Conservation (phyloP, 2,888 invertebrate species). For the Napeogenes sylphis region DNA sequence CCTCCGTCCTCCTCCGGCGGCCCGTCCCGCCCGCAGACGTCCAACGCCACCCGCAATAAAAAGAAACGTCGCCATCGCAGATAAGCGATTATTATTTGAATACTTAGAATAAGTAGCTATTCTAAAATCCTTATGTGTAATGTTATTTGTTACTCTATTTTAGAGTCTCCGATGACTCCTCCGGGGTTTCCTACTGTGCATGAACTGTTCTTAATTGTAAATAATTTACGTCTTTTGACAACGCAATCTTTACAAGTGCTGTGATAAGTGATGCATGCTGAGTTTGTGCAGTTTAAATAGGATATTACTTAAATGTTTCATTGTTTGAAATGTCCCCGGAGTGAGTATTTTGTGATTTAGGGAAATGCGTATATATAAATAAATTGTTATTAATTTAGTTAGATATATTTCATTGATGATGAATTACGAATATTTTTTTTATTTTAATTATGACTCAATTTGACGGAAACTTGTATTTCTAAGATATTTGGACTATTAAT, state of each 20-base stretch:
- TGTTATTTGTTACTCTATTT: slow-evolving; percentile 43
- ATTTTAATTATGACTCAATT: slow-evolving; percentile 17
- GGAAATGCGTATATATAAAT: slow-evolving; percentile 40
- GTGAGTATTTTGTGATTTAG: slow-evolving; percentile 45
- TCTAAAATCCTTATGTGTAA: slow-evolving; percentile 28
- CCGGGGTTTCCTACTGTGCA: slow-evolving; percentile 48
- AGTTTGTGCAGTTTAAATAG: slow-evolving; percentile 46
- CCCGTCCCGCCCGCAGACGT: slow-evolving; percentile 27
- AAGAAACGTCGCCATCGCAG: slow-evolving; percentile 65
- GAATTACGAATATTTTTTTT: slow-evolving; percentile 23
- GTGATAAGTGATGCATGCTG: slow-evolving; percentile 62
- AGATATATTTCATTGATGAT: slow-evolving; percentile 33
- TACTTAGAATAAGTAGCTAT: slow-evolving; percentile 28
- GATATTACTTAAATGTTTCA: slow-evolving; percentile 44
- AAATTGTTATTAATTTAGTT: slow-evolving; percentile 40
- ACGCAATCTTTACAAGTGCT: slow-evolving; percentile 67
- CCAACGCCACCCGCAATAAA: slow-evolving; percentile 49
- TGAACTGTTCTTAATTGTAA: slow-evolving; percentile 45
- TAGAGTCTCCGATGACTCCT: slow-evolving; percentile 43
- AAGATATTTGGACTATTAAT: slow-evolving; percentile 27
- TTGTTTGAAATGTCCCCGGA: slow-evolving; percentile 47
- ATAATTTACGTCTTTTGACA: slow-evolving; percentile 56
- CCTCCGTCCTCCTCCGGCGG: slow-evolving; percentile 18
- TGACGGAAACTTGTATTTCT: slow-evolving; percentile 21
- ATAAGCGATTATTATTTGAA: slow-evolving; percentile 41